Conservation (phyloP, 2,888 invertebrate species). For the Micoletzkya japonica region DNA sequence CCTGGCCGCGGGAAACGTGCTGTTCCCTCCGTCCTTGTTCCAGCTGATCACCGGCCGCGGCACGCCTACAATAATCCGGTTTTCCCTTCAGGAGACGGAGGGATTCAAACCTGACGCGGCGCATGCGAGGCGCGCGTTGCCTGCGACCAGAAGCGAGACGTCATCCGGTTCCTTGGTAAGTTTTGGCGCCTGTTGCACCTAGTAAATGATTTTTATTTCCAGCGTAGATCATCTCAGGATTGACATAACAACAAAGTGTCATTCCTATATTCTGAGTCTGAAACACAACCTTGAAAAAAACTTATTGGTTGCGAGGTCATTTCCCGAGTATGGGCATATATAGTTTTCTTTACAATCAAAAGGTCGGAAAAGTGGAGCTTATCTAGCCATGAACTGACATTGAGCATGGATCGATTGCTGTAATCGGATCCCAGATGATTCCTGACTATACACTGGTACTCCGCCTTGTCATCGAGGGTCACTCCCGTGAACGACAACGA, state of each 20-base stretch:
- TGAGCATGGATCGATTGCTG: conserved; percentile 16
- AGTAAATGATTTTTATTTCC: not conserved
- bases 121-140: conserved; percentile 44
- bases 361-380: not conserved
- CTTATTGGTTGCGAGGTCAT: not conserved
- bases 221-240: too few relatives aligned
- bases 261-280: not conserved
- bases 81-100: not conserved
- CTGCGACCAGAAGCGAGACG: conserved; percentile 40
- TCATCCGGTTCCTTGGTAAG: conserved; percentile 42
- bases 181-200: conserved; percentile 42
- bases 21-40: conserved; percentile 41
- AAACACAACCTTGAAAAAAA: not conserved
- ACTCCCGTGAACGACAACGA: conserved; percentile 14
- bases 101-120: conserved; percentile 35
- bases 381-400: not conserved
- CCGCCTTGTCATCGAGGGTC: conserved; percentile 23
- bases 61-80: conserved; percentile 28
- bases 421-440: conserved; percentile 26
- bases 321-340: not conserved
- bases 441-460: conserved; percentile 25
- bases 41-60: conserved; percentile 43
- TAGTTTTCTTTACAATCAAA: not conserved
- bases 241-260: not conserved
- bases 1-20: conserved; percentile 45